Conservation (phyloP, 2,113 vertebrate species). For the Jaculus jaculus region DNA sequence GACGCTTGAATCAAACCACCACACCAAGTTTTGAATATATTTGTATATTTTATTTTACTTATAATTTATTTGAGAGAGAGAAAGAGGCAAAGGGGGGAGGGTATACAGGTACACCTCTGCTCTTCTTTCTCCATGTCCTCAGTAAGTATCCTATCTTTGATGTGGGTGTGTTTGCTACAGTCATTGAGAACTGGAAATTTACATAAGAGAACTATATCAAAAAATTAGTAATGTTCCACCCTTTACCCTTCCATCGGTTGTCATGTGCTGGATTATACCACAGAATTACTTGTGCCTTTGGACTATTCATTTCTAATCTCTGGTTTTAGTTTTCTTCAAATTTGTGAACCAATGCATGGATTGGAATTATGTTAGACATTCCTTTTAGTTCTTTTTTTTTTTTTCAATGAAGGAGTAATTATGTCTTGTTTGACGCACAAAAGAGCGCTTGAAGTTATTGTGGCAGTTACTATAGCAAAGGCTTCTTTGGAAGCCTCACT, state of each 20-base stretch:
- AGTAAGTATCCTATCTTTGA: background rate
- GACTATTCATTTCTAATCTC: background rate
- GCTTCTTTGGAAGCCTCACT: background rate
- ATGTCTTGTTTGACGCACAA: conserved; percentile 32
- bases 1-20: no score
- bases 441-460: background rate
- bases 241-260: background rate
- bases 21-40: no score
- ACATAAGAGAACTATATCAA: background rate
- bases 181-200: background rate
- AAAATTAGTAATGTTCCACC: background rate
- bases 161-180: background rate
- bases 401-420: background rate
- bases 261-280: background rate
- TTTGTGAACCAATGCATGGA: background rate
- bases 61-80: no score
- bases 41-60: no score
- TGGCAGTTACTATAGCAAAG: background rate
- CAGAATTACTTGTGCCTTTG: background rate
- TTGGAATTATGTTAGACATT: conserved; percentile 2
- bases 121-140: background rate
- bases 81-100: no score
- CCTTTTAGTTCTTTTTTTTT: no score
- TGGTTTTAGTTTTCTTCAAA: conserved; percentile 23
- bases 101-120: background rate